Evolutionary conservation across 2,113 vertebrate genomes (phyloP), one percentile per base, ranked within the genome.

Genomic region (Ciconia maguari): DNA sequence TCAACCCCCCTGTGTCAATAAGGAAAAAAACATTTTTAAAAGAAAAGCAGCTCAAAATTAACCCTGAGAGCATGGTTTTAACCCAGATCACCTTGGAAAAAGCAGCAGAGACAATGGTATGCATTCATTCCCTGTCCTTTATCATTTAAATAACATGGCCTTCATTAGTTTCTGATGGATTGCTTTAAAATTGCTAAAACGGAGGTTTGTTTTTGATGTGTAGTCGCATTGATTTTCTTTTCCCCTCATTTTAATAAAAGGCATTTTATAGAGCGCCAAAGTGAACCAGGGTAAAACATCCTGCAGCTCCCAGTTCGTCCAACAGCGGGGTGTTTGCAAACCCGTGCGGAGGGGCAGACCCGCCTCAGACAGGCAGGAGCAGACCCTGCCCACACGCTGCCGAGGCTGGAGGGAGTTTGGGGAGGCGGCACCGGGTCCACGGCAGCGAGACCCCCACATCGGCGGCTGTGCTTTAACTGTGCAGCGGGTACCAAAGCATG

Each of bases 71-170:
- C 85, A 71, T 2, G 17, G 75, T n/a, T 76, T 95, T 80, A 94
- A 94, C 85, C 71, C 66, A 80, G 29, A 83, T 77, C 94, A 92
- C 94, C 92, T 88, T 90, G 92, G 90, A 65, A 93, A 88, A 78
- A 34, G 72, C 8, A 5, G 18, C 51, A 64, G 9, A 68, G 82
- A 95, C 93, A 97, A 91, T 74, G 66, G 88, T 15, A 80, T 34
- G 62, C 92, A 96, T 95, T 96, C 89, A 93, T 87, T 48, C 57
- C 13, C 65, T 13, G 10, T 83, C 75, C 66, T 93, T 93, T 95
- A 64, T 93, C 71, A 93, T 95, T 93, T 95, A 93, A 94, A 96
- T 96, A 92, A 86, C 75, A 36, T 54, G 54, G 90, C 84, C 93
- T 95, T 90, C 88, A 21, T 93, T 49, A 79, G 66, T 79, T 90